A percentile compares a stretch with the other conserved stretches of the same genome.
These are phyloP conservation scores for Pygoscelis antarcticus DNA, from an alignment of 2,113 vertebrate species.

Conservation along the genomic window DNA sequence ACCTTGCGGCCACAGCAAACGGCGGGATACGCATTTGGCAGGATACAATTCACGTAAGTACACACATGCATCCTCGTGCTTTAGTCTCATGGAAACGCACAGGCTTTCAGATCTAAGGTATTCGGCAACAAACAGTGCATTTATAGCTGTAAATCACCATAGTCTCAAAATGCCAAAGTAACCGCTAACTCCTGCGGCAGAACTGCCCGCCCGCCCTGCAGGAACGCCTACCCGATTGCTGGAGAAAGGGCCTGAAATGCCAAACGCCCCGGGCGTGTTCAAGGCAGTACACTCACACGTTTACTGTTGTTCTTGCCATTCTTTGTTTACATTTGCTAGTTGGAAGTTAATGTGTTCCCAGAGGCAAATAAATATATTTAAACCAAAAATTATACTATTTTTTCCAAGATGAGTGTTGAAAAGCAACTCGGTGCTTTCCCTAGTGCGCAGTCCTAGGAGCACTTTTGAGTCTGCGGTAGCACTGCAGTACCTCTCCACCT, in stretches of 20 bases:
- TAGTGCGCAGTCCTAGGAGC: background rate
- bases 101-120: background rate
- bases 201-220: background rate
- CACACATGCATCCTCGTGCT: background rate
- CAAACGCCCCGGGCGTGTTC: background rate
- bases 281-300: background rate
- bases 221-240: background rate
- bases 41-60: background rate
- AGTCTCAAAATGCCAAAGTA: background rate
- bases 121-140: background rate
- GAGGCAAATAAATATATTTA: background rate
- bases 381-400: background rate
- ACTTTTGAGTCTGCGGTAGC: background rate
- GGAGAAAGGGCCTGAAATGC: background rate
- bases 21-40: background rate
- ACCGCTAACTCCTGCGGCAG: background rate
- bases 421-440: background rate
- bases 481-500: background rate
- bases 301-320: background rate
- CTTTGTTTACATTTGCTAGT: conserved; percentile 3
- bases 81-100: background rate
- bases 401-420: background rate
- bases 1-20: rapidly evolving
- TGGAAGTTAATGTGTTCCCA: conserved; percentile 24
- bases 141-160: background rate